Evolutionary conservation across 2,113 vertebrate genomes (phyloP), one percentile per base, ranked within the genome.

Genomic region (Neodontobutis hainanensis): DNA sequence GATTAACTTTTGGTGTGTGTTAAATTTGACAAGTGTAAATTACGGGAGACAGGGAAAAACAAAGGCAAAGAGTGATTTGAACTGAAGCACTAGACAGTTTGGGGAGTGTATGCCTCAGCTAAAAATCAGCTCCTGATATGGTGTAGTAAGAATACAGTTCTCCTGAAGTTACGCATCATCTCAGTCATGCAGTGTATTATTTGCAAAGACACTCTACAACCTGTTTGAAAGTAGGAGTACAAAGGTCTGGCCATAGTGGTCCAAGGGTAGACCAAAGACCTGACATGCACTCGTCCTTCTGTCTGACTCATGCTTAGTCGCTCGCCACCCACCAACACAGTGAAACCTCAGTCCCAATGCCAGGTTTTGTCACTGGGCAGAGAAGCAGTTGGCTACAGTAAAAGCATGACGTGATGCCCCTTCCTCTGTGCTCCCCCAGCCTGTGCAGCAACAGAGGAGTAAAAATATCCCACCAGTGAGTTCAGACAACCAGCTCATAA

Each of bases 371-470:
- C 90, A 88, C 87, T 78, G 83, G 83, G 85, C 85, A 91, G 86
- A 89, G 82, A 78, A 85, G 73, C 60, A 77, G 86, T 86, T 91
- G 88, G 84, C 81, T 88, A 90, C 85, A 87, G 85, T 82, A 82
- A 85, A 89, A 86, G 85, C 85, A 91, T 89, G 88, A 91, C 85
- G 86, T 91, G 85, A 91, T 89, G 80, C 82, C 82, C 84, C 83
- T 83, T 85, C 82, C 87, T 86, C 77, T 76, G 55, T 82, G 76
- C 86, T 79, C 87, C 85, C 85, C 89, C 78, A 79, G 87, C 88
- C 85, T 87, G 89, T 90, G 88, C 89, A 91, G 91, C 90, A 92
- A 91, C 91, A 91, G 90, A 88, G 85, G 80, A 87, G 90, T 90
- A 92, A 92, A 92, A 91, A 91, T 90, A 92, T 90, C 88, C 89